Conservation (phyloP, 92 coral and sea anemone genomes). For the Porites divaricata region DNA sequence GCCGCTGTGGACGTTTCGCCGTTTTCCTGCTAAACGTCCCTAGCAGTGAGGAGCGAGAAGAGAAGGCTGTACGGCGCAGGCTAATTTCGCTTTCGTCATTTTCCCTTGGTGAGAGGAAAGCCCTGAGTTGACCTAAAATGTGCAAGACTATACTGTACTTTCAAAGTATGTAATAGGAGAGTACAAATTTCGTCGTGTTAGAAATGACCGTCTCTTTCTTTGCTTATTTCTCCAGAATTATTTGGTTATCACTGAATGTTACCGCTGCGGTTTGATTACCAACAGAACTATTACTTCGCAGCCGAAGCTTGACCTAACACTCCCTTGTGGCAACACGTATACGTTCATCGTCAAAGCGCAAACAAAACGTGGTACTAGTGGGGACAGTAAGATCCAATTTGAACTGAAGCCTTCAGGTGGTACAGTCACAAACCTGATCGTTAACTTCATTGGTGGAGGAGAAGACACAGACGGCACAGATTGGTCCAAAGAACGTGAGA, state of each 20-base stretch:
- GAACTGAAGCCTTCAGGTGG: not conserved
- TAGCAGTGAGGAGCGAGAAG: too few relatives aligned
- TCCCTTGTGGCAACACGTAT: slow-evolving; percentile 20
- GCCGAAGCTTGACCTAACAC: not conserved
- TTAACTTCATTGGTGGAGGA: not conserved
- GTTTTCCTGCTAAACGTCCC: too few relatives aligned
- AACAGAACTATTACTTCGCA: not conserved
- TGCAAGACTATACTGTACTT: too few relatives aligned
- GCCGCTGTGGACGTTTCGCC: too few relatives aligned
- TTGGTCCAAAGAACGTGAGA: not conserved
- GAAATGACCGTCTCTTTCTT: not conserved
- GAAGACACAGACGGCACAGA: not conserved
- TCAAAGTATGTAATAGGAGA: too few relatives aligned
- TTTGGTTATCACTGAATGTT: not conserved
- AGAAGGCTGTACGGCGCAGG: too few relatives aligned
- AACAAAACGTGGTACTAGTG: not conserved
- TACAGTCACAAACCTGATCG: not conserved
- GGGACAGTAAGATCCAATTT: rapidly evolving
- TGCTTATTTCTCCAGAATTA: not conserved
- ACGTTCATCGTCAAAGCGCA: not conserved
- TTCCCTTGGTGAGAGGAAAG: too few relatives aligned
- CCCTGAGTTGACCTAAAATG: too few relatives aligned
- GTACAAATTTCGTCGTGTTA: too few relatives aligned
- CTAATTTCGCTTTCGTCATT: too few relatives aligned
- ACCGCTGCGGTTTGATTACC: not conserved